These are phyloP conservation scores for Lepus americanus DNA, from an alignment of 2,113 vertebrate species.

Conservation along the genomic window DNA sequence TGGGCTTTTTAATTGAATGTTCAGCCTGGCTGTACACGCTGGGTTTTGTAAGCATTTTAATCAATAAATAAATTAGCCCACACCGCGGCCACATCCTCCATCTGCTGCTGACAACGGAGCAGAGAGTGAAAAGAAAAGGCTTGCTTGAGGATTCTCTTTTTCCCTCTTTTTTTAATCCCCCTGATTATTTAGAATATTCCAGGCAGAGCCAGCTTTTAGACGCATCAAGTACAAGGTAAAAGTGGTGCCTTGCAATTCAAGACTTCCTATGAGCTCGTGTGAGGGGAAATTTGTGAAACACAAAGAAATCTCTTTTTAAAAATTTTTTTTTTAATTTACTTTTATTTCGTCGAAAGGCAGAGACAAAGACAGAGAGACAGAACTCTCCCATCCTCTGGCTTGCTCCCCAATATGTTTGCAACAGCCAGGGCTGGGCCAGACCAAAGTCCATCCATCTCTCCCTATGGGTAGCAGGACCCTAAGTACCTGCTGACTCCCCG, in stretches of 20 bases:
- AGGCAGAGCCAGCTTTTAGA: background rate
- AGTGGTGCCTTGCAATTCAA: background rate
- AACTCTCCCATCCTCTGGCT: too few species aligned
- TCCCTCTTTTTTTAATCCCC: background rate
- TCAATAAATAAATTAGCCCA: slow-evolving; percentile 76
- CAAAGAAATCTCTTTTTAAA: background rate
- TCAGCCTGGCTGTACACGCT: slow-evolving; percentile 72
- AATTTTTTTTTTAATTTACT: too few species aligned
- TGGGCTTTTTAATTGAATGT: slow-evolving; percentile 74
- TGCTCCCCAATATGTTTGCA: too few species aligned
- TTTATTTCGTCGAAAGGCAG: too few species aligned
- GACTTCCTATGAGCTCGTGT: background rate
- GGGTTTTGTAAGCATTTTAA: slow-evolving; percentile 73
- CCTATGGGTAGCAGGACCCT: too few species aligned
- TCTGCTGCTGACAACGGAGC: slow-evolving; percentile 61
- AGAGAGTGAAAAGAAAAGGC: slow-evolving; percentile 25
- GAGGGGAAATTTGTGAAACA: background rate
- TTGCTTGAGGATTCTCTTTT: background rate
- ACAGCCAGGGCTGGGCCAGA: too few species aligned
- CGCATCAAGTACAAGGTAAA: background rate
- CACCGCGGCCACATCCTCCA: slow-evolving; percentile 14
- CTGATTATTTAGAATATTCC: slow-evolving; percentile 29
- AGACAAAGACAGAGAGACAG: too few species aligned
- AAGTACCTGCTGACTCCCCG: too few species aligned
- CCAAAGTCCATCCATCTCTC: too few species aligned